Base-by-base conservation (phyloP, 2,113 vertebrate genomes). In the Gasterosteus nipponicus region DNA sequence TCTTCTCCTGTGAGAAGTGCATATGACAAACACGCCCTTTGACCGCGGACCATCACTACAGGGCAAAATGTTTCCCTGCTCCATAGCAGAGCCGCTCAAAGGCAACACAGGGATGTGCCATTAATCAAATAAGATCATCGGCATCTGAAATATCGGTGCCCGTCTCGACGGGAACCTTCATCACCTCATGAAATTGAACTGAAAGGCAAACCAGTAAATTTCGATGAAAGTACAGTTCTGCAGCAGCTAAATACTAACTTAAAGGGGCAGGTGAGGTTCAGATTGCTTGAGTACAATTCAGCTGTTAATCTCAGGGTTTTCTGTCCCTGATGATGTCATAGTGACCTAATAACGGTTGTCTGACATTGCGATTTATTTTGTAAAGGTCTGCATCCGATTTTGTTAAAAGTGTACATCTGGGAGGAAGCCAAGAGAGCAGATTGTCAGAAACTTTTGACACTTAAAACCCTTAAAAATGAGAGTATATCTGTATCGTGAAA, bases 11-110 rank as follows among this genome's bases (percentile, higher is more conserved):
- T 80, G 73, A 87, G 70, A 63, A 70, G 74, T 87, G 86, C 91
- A 90, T 89, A 86, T 89, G 89, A 92, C 89, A 93, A 92, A 90
- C 86, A 76, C 87, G 89, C 87, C 89, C 78, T 92, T 85, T 93
- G 91, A 93, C 90, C 91, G 77, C 82, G 72, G 77, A 92, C 85
- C 86, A 84, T 80, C 78, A 74, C 81, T 73, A 81, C 68, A 89
- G 91, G 87, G 87, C 82, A 85, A 92, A 85, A 93, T 94, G 35
- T 92, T 89, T 91, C 92, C 86, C 81, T 83, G 84, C 86, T 89
- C 71, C 86, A 89, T 84, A 77, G 59, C 72, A 73, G 59, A 79
- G 69, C 42, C 5, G 65, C 70, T 77, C 69, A 77, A 65, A 86
- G 69, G 19, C 66, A 80, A 82, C 74, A 70, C 69, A 73, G 31